These are phyloP conservation scores for Temnopleurus reevesii DNA, from an alignment of 53 echinoderm and acorn worm genomes.

Conservation along the genomic window DNA sequence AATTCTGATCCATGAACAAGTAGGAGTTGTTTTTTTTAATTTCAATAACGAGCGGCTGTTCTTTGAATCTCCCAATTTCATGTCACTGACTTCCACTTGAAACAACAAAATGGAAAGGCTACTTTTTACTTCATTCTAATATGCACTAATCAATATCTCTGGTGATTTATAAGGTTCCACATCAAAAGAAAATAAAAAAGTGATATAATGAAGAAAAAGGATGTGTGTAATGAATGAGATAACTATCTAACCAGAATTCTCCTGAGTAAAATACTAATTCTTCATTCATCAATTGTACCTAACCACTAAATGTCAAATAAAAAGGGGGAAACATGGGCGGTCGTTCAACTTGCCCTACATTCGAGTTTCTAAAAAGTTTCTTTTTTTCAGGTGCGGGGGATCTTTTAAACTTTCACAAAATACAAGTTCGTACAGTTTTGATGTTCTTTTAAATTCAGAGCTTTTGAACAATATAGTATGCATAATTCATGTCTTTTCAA, in stretches of 20 bases:
- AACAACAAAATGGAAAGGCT: too few relatives aligned
- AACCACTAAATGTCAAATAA: background rate
- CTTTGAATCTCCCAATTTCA: too few relatives aligned
- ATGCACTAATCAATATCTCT: background rate
- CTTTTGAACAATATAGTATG: background rate
- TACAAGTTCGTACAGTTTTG: too few relatives aligned
- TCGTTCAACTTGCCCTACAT: constrained; percentile 31
- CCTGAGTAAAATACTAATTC: constrained; percentile 20
- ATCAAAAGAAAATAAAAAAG: background rate
- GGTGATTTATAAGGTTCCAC: background rate
- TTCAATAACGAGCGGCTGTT: too few relatives aligned
- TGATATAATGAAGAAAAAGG: background rate
- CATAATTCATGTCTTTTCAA: too few relatives aligned
- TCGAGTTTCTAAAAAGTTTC: background rate
- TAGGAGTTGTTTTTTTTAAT: too few relatives aligned
- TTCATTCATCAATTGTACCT: constrained; percentile 30
- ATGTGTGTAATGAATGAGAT: background rate
- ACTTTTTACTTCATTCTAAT: too few relatives aligned
- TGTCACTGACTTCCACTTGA: too few relatives aligned
- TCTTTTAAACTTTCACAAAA: too few relatives aligned
- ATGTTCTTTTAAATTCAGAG: too few relatives aligned
- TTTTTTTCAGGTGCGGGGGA: too few relatives aligned
- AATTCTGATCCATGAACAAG: too few relatives aligned
- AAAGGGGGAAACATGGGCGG: background rate
- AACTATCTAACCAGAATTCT: constrained; percentile 22